These are phyloP conservation scores for Hydrotaea diabolus DNA, from an alignment of 2,888 invertebrate genomes.

Conservation along the genomic window DNA sequence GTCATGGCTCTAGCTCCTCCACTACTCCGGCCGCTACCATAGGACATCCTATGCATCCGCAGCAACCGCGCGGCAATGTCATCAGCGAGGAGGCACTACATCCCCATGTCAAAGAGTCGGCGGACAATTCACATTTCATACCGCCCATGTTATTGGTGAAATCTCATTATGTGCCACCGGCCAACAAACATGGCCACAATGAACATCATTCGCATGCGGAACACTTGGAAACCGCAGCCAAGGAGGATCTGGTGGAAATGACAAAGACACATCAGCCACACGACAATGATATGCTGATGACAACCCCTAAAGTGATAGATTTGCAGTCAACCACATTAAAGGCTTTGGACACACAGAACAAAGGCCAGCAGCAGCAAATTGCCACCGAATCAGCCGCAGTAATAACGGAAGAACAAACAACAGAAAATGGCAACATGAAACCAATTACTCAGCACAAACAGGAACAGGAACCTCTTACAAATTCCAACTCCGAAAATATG, in stretches of 20 bases:
- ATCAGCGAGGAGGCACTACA: slow-evolving; percentile 72
- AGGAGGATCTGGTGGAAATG: slow-evolving; percentile 27
- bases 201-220: slow-evolving; percentile 49
- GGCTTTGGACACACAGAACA: background rate
- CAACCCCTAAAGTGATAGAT: slow-evolving; percentile 28
- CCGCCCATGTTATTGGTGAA: slow-evolving; percentile 81
- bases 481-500: slow-evolving; percentile 48
- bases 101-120: slow-evolving; percentile 76
- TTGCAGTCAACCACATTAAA: slow-evolving; percentile 40
- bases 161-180: slow-evolving; percentile 79
- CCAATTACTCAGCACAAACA: slow-evolving; percentile 60
- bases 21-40: slow-evolving; percentile 70
- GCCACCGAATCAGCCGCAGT: background rate
- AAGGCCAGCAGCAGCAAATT: slow-evolving; percentile 10
- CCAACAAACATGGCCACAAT: slow-evolving; percentile 72
- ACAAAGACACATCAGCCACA: slow-evolving; percentile 29
- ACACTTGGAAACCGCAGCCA: slow-evolving; percentile 45
- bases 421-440: slow-evolving; percentile 49
- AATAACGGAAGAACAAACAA: slow-evolving; percentile 25
- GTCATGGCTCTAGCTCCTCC: slow-evolving; percentile 3
- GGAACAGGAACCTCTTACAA: slow-evolving; percentile 51
- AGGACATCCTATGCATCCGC: slow-evolving; percentile 79
- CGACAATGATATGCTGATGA: slow-evolving; percentile 25
- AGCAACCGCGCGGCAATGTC: slow-evolving; percentile 71
- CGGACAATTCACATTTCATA: slow-evolving; percentile 80